Evolutionary conservation across 2,797 vertebrate genomes (phyloP), one percentile per base, ranked within the genome.

Genomic region (Iguana delicatissima): DNA sequence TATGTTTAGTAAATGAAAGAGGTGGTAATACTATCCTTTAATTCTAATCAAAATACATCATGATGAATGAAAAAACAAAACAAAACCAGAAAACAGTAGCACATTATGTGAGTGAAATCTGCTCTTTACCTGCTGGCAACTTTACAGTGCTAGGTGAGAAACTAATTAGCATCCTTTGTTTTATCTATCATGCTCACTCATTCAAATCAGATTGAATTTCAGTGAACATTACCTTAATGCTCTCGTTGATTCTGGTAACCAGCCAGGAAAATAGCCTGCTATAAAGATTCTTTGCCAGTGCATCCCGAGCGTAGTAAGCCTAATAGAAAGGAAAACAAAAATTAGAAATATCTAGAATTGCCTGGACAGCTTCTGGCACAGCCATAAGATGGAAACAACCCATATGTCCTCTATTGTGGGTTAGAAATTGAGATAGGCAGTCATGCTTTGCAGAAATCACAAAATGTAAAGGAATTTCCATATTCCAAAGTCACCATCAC

Each of bases 241-340:
- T 99, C 96, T 98, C 99, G 84, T 99, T 99, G 97, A 99, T 99
- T 93, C 99, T 98, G 93, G 98, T 98, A 38, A 99, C 99, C 67
- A 99, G 96, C 99, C 99, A 99, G 83, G 98, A 99, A 92, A 99
- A 99, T 83, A 99, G 96, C 3, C 99, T 98, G 92, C 98, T 99
- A 96, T 99, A 99, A 88, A 99, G 98, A 92, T 99, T 99, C 97
- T 99, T 99, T 96, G 99, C 98, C 93, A 99, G 98, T 80, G 99
- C 99, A 92, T 99, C 99, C 32, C 99, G 98, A 87, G 99, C 99
- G 0, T 99, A 99, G 95, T 99, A 99, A 88, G 99, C 99, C 99
- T 99, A 94, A 87, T 94, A 94, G 89, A 81, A 93, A 94, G 14
- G 93, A 84, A 94, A 1, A 87, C 85, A 59, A 32, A 24, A 0